Evolutionary conservation across 2,113 vertebrate species (phyloP).

Genomic region (Mastomys coucha): DNA sequence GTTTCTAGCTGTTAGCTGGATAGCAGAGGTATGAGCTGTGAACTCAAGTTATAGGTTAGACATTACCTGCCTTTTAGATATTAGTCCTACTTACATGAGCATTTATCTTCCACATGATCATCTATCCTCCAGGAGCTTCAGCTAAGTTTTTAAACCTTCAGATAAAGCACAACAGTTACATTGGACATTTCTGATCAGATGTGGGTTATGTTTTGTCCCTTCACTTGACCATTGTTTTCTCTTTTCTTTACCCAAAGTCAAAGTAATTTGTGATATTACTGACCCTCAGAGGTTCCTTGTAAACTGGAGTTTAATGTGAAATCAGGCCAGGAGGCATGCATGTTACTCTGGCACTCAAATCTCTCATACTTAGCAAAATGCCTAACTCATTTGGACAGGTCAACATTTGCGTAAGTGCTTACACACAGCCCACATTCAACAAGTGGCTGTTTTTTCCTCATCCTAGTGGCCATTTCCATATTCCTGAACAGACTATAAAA

Average conservation of each 20-base stretch:
- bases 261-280: neutral
- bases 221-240: neutral
- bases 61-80: neutral
- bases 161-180: rapidly evolving
- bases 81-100: rapidly evolving
- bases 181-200: neutral
- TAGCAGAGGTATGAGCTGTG: neutral
- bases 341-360: neutral
- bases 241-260: neutral
- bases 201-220: neutral
- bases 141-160: neutral
- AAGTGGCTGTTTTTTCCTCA: neutral
- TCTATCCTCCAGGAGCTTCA: neutral
- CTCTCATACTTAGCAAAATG: neutral
- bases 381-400: neutral
- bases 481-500: neutral
- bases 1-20: neutral
- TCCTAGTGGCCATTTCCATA: neutral
- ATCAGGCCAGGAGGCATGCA: neutral
- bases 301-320: neutral
- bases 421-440: neutral
- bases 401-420: neutral
- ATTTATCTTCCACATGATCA: neutral
- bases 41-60: neutral
- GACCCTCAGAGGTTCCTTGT: neutral